phyloP scores from a whole-genome alignment of 2,113 vertebrate species.

The Phrynocephalus versicolor region DNA sequence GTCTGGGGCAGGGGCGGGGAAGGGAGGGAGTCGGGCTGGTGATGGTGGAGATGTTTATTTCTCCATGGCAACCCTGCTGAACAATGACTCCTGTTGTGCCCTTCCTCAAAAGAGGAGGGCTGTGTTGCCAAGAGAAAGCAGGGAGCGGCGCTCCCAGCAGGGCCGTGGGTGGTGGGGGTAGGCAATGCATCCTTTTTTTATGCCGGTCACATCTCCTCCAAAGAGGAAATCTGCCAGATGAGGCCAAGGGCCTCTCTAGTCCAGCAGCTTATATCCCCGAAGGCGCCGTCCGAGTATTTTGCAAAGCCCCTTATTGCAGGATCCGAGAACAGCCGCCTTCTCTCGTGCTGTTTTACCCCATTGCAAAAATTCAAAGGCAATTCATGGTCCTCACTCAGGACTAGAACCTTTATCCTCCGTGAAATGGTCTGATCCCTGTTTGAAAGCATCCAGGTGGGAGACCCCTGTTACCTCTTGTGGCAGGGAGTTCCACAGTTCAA shows the following conservation, averaged over 20 bases:
- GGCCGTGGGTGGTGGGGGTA: neutral
- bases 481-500: too few relatives aligned
- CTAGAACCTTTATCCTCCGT: too few relatives aligned
- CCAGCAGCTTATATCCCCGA: neutral
- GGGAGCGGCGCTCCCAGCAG: constrained; percentile 24
- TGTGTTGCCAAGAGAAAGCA: constrained; percentile 13
- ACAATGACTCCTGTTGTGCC: constrained; percentile 29
- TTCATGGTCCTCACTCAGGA: neutral
- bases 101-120: neutral
- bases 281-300: neutral
- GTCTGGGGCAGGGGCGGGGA: too few relatives aligned
- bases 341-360: neutral
- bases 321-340: too few relatives aligned
- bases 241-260: neutral
- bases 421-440: neutral
- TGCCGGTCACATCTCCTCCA: neutral
- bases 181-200: neutral
- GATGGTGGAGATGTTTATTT: constrained; percentile 33
- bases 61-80: constrained; percentile 48
- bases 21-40: neutral
- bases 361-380: neutral
- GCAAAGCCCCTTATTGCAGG: neutral
- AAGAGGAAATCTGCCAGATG: neutral
- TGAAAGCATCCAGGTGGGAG: neutral
- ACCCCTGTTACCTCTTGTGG: too few relatives aligned